These are phyloP conservation scores for Sylvicola fuscatus DNA, from an alignment of 2,888 invertebrate species.

Conservation along the genomic window DNA sequence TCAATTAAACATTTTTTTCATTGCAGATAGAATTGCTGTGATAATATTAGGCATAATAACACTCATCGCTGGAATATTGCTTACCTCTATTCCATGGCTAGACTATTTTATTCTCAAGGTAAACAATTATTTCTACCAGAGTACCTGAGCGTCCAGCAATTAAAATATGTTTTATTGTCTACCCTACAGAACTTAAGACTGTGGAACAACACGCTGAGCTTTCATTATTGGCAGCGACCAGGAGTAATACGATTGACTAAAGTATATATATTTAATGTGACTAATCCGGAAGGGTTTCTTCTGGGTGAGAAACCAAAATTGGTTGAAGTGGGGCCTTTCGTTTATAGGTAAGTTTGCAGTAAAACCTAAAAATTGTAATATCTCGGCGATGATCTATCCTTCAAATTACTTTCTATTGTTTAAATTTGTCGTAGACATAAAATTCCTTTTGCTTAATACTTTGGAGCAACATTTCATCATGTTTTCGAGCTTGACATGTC, in stretches of 20 bases:
- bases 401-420: too few relatives aligned
- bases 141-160: too few relatives aligned
- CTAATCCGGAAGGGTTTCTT: conserved; percentile 63
- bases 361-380: background rate
- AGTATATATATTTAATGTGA: conserved; percentile 77
- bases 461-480: too few relatives aligned
- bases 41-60: conserved; percentile 64
- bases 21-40: conserved; percentile 62
- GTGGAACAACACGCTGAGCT: conserved; percentile 68
- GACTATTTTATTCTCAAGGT: conserved; percentile 75
- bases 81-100: conserved; percentile 72
- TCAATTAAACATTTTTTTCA: conserved; percentile 13
- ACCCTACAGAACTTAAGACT: conserved; percentile 68
- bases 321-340: conserved; percentile 68
- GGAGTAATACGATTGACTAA: conserved; percentile 66
- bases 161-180: too few relatives aligned
- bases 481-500: too few relatives aligned
- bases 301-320: conserved; percentile 60
- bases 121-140: too few relatives aligned
- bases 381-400: too few relatives aligned
- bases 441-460: too few relatives aligned
- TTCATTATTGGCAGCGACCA: conserved; percentile 76
- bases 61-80: conserved; percentile 54
- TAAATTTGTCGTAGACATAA: too few relatives aligned
- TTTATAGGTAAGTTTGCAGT: conserved; percentile 45